phyloP scores from a whole-genome alignment of 2,797 vertebrate species.

The Manis crassicaudata region DNA sequence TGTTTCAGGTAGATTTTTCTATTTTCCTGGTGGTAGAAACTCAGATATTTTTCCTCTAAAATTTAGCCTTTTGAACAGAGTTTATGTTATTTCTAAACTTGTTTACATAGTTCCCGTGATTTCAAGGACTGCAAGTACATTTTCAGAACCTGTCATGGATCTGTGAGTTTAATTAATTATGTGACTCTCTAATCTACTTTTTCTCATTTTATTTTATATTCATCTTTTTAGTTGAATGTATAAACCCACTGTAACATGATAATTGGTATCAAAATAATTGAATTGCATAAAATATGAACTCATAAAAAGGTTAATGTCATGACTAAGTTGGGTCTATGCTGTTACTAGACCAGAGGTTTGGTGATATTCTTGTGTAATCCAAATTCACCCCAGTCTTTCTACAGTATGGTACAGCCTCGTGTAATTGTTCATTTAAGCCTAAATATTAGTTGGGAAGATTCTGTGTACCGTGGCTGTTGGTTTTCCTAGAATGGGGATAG shows the following conservation, averaged over 20 bases:
- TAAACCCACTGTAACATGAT: conserved; percentile 7
- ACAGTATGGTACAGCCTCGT: not conserved
- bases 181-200: not conserved
- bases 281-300: conserved; percentile 32
- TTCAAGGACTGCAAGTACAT: not conserved
- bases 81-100: conserved; percentile 38
- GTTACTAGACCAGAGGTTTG: not conserved
- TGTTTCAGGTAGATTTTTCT: conserved; percentile 12
- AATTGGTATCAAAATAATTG: conserved; percentile 28
- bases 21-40: not conserved
- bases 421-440: not conserved
- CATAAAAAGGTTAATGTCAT: not conserved
- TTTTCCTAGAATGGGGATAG: not conserved
- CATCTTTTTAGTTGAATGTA: conserved; percentile 3
- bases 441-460: not conserved
- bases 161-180: conserved; percentile 51
- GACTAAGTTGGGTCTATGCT: not conserved
- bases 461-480: not conserved
- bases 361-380: not conserved
- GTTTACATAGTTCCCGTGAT: not conserved
- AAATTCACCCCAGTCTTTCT: not conserved
- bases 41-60: conserved; percentile 13
- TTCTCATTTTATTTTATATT: conserved; percentile 19
- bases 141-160: conserved; percentile 45
- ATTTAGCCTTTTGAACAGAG: not conserved